Evolutionary conservation across 2,113 vertebrate species (phyloP), one percentile per base, ranked within the genome.

Genomic region (Naja naja): DNA sequence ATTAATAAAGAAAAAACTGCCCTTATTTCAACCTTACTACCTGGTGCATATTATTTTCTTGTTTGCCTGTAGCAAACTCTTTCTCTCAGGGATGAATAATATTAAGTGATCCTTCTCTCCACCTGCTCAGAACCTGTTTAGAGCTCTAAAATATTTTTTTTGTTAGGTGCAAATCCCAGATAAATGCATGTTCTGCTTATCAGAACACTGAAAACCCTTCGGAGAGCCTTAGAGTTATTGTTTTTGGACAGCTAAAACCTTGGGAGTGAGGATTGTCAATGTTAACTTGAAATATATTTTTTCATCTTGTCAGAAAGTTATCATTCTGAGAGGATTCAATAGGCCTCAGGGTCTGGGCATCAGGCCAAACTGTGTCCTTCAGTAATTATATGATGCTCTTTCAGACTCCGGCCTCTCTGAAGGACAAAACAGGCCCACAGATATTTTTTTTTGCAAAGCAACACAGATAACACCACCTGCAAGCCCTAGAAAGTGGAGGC

Each of bases 321-420:
- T 96, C 96, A 90, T 90, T 95, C 93, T 92, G 89, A 95, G 93
- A 96, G 91, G 95, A 93, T 45, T 95, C 90, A 92, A 93, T 94
- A 93, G 90, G 56, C 93, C 94, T 97, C 93, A 93, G 56, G 90
- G 56, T 87, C 30, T 89, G 88, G 96, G 94, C 96, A 95, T 54
- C 90, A 92, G 93, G 93, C 95, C 96, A 97, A 92, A 94, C 85
- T 81, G 64, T 94, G 89, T 93, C 94, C 94, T 96, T 96, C 95
- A 85, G 86, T 95, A 58, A 95, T 43, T 92, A 93, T 92, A 90
- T 93, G 92, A 91, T 43, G 89, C 94, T 96, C 64, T 52, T 96
- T 90, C 93, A 94, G 93, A 95, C 85, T 96, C 92, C 11, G 14
- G 87, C 69, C 34, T 95, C 96, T 96, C 94, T 95, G 94, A 97